Evolutionary conservation across 2,888 invertebrate genomes (phyloP), one percentile per base, ranked within the genome.

Genomic region (Sesia bembeciformis): DNA sequence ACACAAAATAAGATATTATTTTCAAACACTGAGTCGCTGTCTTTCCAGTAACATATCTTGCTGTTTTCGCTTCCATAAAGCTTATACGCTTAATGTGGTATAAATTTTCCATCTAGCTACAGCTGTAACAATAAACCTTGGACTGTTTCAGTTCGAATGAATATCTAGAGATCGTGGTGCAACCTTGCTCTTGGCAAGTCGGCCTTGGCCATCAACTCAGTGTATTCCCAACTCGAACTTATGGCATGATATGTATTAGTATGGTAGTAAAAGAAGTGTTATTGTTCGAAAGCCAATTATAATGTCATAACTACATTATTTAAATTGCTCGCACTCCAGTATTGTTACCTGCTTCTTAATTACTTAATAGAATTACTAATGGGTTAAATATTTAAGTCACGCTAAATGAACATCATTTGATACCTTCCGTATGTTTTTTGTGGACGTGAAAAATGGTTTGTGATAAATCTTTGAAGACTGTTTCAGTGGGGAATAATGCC

Each of bases 91-190:
- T 38, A 50, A 38, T 50, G 39, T 50, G 39, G 39, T 50, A 50
- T 50, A 50, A 38, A 50, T 50, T 50, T 50, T 50, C 50, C 38
- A 50, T 50, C 38, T 46, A n/a, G 46, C 39, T 56, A 43, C 52
- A 51, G 51, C 53, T 55, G 58, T 65, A 62, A 58, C 63, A 61
- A 64, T 66, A 62, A 74, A 68, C 83, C 84, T 85, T 85, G 82
- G 77, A 77, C 78, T 76, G 63, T 65, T 66, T 66, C 57, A 65
- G 70, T 66, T 61, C 59, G 62, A 64, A 73, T 74, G 77, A 72
- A 74, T 74, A 78, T 78, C 71, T 74, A 62, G 58, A 70, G 71
- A 68, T 66, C 71, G 64, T 64, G 39, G 59, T 55, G 56, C 49
- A 61, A 41, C 62, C 62, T 65, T 65, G 67, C 63, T 76, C 73